A percentile compares a stretch with the other conserved stretches of the same genome.
Conservation (phyloP, 1,140 invertebrate species). For the Drosophila kikkawai region DNA sequence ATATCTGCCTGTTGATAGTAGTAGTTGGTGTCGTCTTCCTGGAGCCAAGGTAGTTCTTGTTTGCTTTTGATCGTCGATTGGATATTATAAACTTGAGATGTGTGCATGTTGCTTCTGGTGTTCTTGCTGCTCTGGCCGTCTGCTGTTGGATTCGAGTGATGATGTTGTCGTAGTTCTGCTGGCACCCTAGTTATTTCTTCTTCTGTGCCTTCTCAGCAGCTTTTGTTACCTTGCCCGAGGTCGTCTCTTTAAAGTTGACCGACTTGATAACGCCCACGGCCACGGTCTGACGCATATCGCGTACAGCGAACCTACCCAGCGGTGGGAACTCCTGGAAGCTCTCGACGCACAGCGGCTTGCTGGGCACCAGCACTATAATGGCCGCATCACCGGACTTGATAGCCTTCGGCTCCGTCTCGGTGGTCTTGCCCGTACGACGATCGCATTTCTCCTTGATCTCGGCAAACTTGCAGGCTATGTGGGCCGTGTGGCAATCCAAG, state of each 20-base stretch:
- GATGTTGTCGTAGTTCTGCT: constrained; percentile 65
- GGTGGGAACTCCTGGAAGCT: constrained; percentile 99
- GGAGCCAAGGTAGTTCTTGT: constrained; percentile 26
- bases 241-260: constrained; percentile 94
- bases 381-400: constrained; percentile 99
- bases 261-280: constrained; percentile 96
- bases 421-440: constrained; percentile 96
- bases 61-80: constrained; percentile 57
- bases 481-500: constrained; percentile 99
- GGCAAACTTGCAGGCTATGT: constrained; percentile 99
- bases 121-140: constrained; percentile 57
- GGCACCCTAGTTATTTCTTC: constrained; percentile 97
- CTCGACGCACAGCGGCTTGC: constrained; percentile 99
- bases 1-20: constrained; percentile 66
- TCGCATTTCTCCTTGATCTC: constrained; percentile 99
- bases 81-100: constrained; percentile 65
- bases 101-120: constrained; percentile 37
- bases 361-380: constrained; percentile 96
- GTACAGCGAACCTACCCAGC: constrained; percentile 98
- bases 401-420: constrained; percentile 93
- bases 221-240: constrained; percentile 97
- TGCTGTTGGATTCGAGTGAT: constrained; percentile 58
- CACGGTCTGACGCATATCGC: constrained; percentile 99
- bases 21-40: constrained; percentile 42
- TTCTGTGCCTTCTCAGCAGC: constrained; percentile 98